These are phyloP conservation scores for Tetraneura akinire DNA, from an alignment of 1,140 invertebrate genomes.

Conservation along the genomic window DNA sequence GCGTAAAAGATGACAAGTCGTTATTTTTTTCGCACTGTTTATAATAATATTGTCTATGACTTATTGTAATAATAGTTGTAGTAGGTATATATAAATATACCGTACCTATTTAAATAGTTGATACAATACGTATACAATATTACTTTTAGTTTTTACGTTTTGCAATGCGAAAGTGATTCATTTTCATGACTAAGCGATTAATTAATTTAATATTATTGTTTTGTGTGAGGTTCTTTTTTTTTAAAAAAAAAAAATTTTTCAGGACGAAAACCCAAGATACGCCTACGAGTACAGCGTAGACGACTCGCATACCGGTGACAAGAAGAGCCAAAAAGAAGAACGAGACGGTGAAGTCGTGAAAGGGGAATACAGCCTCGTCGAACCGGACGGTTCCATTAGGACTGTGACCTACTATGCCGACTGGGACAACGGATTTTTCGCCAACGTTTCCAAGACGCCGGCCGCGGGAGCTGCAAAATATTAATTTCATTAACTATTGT, in stretches of 20 bases:
- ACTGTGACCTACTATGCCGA: conserved; percentile 78
- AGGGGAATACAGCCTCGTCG: conserved; percentile 75
- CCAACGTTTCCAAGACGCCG: conserved; percentile 61
- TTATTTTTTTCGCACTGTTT: too few species aligned
- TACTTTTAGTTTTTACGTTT: too few species aligned
- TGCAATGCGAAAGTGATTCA: too few species aligned
- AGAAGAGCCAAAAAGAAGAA: conserved; percentile 68
- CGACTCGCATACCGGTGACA: conserved; percentile 66
- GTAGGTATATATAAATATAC: too few species aligned
- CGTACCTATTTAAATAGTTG: too few species aligned
- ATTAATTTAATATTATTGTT: neutral
- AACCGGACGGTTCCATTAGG: conserved; percentile 75
- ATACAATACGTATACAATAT: too few species aligned
- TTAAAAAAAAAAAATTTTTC: conserved; percentile 57
- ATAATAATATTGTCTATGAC: too few species aligned
- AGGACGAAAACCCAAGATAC: conserved; percentile 62
- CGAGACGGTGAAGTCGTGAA: conserved; percentile 65
- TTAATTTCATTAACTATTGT: neutral
- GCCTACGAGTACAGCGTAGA: conserved; percentile 62
- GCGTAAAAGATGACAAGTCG: too few species aligned
- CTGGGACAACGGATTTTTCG: conserved; percentile 77
- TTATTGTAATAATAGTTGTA: too few species aligned
- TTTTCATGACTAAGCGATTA: conserved; percentile 28
- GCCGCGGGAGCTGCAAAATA: conserved; percentile 46
- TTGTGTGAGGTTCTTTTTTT: conserved; percentile 53